Conservation (phyloP, 1,140 invertebrate genomes). For the Samia ricini region DNA sequence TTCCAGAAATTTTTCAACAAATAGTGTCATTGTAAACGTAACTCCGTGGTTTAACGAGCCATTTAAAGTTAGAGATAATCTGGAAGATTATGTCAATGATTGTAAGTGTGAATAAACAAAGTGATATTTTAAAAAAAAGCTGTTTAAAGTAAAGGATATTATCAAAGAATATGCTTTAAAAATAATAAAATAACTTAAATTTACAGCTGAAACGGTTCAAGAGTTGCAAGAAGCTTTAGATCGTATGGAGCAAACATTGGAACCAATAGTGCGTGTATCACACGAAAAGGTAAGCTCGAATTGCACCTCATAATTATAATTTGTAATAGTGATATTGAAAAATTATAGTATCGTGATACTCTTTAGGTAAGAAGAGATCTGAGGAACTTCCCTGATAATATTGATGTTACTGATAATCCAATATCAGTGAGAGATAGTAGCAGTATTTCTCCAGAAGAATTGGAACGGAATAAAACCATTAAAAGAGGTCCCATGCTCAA, state of each 20-base stretch:
- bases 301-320: too few species aligned
- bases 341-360: background rate
- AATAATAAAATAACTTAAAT: constrained; percentile 1
- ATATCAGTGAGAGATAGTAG: background rate
- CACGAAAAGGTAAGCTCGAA: constrained; percentile 41
- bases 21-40: background rate
- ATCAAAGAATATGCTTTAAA: background rate
- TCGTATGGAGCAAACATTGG: constrained; percentile 40
- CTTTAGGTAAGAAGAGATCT: constrained; percentile 3
- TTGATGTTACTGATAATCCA: background rate
- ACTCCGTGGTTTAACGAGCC: background rate
- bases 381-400: background rate
- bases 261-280: background rate
- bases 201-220: constrained; percentile 47
- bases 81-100: constrained; percentile 7
- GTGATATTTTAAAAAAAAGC: too few species aligned
- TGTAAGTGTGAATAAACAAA: background rate
- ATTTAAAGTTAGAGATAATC: background rate
- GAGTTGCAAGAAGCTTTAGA: constrained; percentile 49
- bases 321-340: background rate
- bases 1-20: background rate
- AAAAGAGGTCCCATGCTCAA: constrained; percentile 44
- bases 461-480: constrained; percentile 32
- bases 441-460: constrained; percentile 10
- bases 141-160: too few species aligned